Conservation (phyloP, 2,888 invertebrate genomes). For the Vandiemenella viatica region DNA sequence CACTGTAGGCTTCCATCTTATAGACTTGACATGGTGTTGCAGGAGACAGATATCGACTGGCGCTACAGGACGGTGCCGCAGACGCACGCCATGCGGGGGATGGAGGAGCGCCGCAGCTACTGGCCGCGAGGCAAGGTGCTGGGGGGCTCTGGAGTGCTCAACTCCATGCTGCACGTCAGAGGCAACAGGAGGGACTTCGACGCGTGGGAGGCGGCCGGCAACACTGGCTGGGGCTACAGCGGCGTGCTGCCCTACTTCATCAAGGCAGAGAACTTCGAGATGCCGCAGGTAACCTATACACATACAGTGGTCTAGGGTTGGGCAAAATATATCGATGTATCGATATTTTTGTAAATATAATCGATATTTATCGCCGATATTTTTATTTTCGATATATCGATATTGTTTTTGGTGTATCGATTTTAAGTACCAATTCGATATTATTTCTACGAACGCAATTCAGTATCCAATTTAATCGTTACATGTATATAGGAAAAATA, state of each 20-base stretch:
- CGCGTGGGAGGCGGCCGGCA: constrained; percentile 68
- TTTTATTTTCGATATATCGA: too few relatives aligned
- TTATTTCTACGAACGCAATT: too few relatives aligned
- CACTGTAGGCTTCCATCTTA: too few relatives aligned
- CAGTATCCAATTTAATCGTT: too few relatives aligned
- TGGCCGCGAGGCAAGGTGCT: constrained; percentile 84
- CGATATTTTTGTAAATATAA: too few relatives aligned
- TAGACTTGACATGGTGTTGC: too few relatives aligned
- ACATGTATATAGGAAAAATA: too few relatives aligned
- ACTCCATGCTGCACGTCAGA: constrained; percentile 82
- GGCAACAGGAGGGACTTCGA: constrained; percentile 80
- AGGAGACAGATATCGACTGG: constrained; percentile 24
- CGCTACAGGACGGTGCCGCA: constrained; percentile 20
- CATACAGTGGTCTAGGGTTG: too few relatives aligned
- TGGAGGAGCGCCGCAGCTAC: constrained; percentile 74
- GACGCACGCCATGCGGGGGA: constrained; percentile 48
- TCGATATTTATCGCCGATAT: too few relatives aligned
- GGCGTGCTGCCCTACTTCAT: constrained; percentile 70
- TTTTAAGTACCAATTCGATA: too few relatives aligned
- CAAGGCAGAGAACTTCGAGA: constrained; percentile 65
- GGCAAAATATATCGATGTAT: too few relatives aligned
- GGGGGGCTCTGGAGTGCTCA: constrained; percentile 74
- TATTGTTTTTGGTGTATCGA: too few relatives aligned
- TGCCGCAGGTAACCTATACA: neutral
- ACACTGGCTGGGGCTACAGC: constrained; percentile 73